Base-by-base conservation (phyloP, 2,888 invertebrate species). In the Iphiclides podalirius region DNA sequence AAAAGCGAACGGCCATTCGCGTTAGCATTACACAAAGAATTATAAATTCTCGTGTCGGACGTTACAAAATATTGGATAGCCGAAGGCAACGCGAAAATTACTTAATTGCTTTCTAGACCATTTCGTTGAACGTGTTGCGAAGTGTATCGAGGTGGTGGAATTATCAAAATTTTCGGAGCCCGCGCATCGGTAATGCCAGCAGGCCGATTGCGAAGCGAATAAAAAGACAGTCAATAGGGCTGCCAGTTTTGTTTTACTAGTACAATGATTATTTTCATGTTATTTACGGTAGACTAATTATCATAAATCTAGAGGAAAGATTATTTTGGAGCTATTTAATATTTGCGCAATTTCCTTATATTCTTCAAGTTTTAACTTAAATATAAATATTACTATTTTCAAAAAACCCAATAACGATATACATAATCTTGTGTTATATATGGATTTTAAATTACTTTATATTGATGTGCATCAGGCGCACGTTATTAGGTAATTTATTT, bases 101-200 rank as follows among this genome's bases (percentile, higher is more conserved):
- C 36, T 36, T 14, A 15, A 36, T 14, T 16, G 15, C 36, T 36
- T 36, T 36, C 16, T 36, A 36, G 16, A 36, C 14, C 36, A 16
- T 36, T 36, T 13, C 15, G 34, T 11, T 34, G 13, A 16, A 36
- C 15, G 16, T 36, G 11, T 36, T 16, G 36, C 14, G n/a, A 36
- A 36, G 15, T 36, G 11, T 13, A 36, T 36, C 36, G 13, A 11
- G 34, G 14, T 6, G 34, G 34, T 1, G 34, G 14, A 14, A 34
- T 28, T 28, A 28, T 26, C 6, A n/a, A n/a, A n/a, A n/a, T 35
- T 40, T 16, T 39, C 39, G 17, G 34, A 17, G 2, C 14, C 20
- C 46, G 34, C n/a, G 33, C 38, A 34, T 40, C 31, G 34, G 23
- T 35, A 34, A 20, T 23, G 15, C 35, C 40, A 26, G 35, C 40